phyloP scores from a whole-genome alignment of 2,888 invertebrate genomes.

The Camptogramma bilineatum region DNA sequence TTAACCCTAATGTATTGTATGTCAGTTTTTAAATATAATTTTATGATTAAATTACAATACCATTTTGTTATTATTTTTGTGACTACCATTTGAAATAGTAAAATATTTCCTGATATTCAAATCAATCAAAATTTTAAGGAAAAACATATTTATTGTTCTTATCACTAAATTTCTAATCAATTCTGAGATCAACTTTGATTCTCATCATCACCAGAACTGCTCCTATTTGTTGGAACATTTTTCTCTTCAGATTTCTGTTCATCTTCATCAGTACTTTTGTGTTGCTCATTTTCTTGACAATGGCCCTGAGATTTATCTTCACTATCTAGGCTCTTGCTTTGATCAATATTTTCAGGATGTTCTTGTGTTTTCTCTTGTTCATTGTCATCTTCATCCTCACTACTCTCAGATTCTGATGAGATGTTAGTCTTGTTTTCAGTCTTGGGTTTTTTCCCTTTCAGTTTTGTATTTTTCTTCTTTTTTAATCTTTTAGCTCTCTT shows the following conservation, averaged over 20 bases:
- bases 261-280: constrained; percentile 8
- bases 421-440: constrained; percentile 50
- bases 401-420: constrained; percentile 68
- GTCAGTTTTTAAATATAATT: constrained; percentile 55
- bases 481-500: constrained; percentile 95
- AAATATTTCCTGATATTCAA: background rate
- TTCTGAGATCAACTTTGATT: constrained; percentile 14
- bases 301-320: constrained; percentile 16
- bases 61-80: constrained; percentile 8
- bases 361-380: constrained; percentile 40
- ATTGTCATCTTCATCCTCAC: constrained; percentile 54
- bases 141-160: background rate
- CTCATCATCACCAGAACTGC: constrained; percentile 34
- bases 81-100: background rate
- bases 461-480: constrained; percentile 86
- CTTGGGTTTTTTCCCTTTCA: constrained; percentile 75
- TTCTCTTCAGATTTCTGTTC: constrained; percentile 27
- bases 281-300: constrained; percentile 3
- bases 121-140: background rate
- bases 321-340: constrained; percentile 48
- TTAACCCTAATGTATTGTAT: constrained; percentile 53
- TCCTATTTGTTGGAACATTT: constrained; percentile 35
- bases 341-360: constrained; percentile 38
- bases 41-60: constrained; percentile 21
- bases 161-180: background rate